Evolutionary conservation across 2,888 invertebrate genomes (phyloP), one percentile per base, ranked within the genome.

Genomic region (Heteromyza rotundicornis): DNA sequence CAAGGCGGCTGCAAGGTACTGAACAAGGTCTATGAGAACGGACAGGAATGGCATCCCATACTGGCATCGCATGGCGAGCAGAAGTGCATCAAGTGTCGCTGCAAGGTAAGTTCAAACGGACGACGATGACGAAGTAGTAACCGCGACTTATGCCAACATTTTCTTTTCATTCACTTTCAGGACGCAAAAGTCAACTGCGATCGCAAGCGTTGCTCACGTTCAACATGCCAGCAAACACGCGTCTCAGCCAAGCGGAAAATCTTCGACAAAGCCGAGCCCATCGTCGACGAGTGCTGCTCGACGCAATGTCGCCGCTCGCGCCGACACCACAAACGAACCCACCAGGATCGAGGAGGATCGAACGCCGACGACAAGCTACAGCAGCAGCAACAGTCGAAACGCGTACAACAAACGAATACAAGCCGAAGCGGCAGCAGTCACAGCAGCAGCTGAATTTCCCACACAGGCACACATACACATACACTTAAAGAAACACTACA

Each of bases 81-180:
- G 81, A 89, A 92, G 82, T 96, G 96, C 82, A 91, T 96, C 79
- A 91, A 91, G 71, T 96, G 96, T 81, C 88, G 90, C 72, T 96
- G 96, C 88, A 92, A 92, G 89, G 95, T 95, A 84, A 86, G 86
- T 70, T 1, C 14, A 51, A 20, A 23, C 35, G 12, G 23, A 22
- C 22, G 53, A 40, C 24, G 16, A 16, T n/a, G 23, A n/a, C 10
- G 16, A 14, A 32, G 35, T n/a, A 32, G 32, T 12, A 32, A 32
- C 32, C 32, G 32, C 32, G 12, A 8, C 12, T 32, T 8, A 32
- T 32, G 12, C 32, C 32, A 32, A 32, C 27, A 22, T 14, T 60
- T 52, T 17, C 63, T 60, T n/a, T n/a, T n/a, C n/a, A n/a, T n/a
- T 64, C 66, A 63, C 65, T 80, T 72, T 0, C 83, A 95, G 94